Evolutionary conservation across 2,888 invertebrate genomes (phyloP), one percentile per base, ranked within the genome.

Genomic region (Apamea anceps): DNA sequence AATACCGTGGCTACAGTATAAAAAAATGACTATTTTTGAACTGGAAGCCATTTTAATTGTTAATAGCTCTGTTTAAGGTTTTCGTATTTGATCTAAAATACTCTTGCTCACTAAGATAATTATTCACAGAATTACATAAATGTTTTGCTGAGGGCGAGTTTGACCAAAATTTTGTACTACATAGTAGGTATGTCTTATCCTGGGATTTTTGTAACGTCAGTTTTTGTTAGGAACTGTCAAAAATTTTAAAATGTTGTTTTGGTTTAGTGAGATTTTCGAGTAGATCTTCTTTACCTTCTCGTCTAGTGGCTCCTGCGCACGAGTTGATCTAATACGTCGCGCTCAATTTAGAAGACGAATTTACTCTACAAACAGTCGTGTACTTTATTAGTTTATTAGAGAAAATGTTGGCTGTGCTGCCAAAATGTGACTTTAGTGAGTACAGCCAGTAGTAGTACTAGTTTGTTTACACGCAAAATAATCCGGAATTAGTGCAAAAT

Each of bases 271-370:
- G 5, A 28, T 74, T 54, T 63, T 25, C 18, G 32, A 63, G 60
- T 65, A 28, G 10, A 0, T 54, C 42, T 86, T 80, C 57, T 85
- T 10, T 3, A 15, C 0, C 45, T 45, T 13, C 48, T 32, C 48
- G 0, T 72, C 2, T 72, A 1, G 28, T 77, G 77, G 13, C 76
- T 79, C 62, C 65, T 81, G 88, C 88, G 89, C 91, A 87, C 84
- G 91, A 90, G 91, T 90, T 91, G 90, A 93, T 93, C 91, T 92
- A 93, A 93, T 91, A 90, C 92, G 91, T 92, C 92, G 89, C 82
- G 85, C 85, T 89, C 90, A 93, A 93, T 93, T 93, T 92, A 87
- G 86, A 81, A 84, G 86, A 85, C 90, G 80, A 83, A 89, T 84
- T 87, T 81, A 83, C 81, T 84, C 79, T 84, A 82, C 57, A 77